Base-by-base conservation (phyloP, 2,888 invertebrate species). In the Ophraella communa region DNA sequence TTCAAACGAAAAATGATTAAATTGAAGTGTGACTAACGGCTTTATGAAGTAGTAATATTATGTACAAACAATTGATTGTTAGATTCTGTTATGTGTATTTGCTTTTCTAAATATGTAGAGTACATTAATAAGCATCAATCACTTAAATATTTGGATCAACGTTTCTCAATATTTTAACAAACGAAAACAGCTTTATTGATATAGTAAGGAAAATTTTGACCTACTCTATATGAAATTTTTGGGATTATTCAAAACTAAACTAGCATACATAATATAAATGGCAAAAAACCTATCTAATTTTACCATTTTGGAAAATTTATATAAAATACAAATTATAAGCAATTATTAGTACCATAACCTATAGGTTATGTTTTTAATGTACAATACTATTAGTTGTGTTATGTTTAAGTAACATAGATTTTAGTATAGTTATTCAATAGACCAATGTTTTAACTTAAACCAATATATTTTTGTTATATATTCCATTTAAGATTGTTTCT, bases 51-150 rank as follows among this genome's bases (percentile, higher is more conserved):
- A 60, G 69, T 79, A 79, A 80, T 79, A 75, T 69, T 67, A 73
- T 73, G 69, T 62, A 71, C 74, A 79, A 79, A 79, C 73, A 78
- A 69, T 67, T 65, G 67, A 35, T 64, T 64, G 65, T n/a, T 18
- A 21, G 70, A 75, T 75, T 73, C 75, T 72, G 77, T 76, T 78
- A 78, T 73, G 72, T 76, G 75, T 73, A 77, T 76, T 73, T 70
- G 70, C 69, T 67, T 65, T 73, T 53, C 67, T 66, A 65, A 66
- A 71, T 71, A 69, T 70, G 65, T 73, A 62, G 74, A 75, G 66
- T 69, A 52, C 5, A 39, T 51, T 52, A 21, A 23, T 39, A 58
- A 35, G 35, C n/a, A 18, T 47, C 33, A 57, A 57, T 57, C 24
- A 11, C 14, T 56, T 57, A 57, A 33, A 49, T 47, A 57, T 47